These are phyloP conservation scores for Pelagia noctiluca DNA, from an alignment of 30 jellyfish, hydroid and myxozoan species.

Conservation along the genomic window DNA sequence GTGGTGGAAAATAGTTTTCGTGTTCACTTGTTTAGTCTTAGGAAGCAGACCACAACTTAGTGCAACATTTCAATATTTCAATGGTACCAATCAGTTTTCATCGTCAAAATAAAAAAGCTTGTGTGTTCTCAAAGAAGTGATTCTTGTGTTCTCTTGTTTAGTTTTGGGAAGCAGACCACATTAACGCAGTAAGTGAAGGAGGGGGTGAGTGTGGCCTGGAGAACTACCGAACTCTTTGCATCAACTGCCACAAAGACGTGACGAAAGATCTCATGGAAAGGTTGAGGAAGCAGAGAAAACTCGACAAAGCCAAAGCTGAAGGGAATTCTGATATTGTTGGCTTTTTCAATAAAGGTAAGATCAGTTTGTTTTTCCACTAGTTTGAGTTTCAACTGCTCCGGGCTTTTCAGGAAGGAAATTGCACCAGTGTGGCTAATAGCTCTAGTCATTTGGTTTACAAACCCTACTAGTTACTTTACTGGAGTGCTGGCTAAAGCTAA, in stretches of 20 bases:
- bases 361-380: neutral
- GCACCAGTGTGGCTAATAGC: no score
- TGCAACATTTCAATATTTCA: no score
- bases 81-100: no score
- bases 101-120: no score
- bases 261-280: slow-evolving; percentile 67
- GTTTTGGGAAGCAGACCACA: slow-evolving; percentile 97
- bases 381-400: neutral
- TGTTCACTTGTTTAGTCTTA: no score
- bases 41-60: no score
- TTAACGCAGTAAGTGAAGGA: slow-evolving; percentile 87
- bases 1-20: no score
- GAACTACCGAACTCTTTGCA: slow-evolving; percentile 85
- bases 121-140: no score
- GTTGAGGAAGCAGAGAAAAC: slow-evolving; percentile 22
- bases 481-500: no score
- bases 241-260: slow-evolving; percentile 83
- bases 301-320: slow-evolving; percentile 50
- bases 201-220: slow-evolving; percentile 96
- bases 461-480: no score
- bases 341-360: neutral
- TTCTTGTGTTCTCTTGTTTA: slow-evolving; percentile 28
- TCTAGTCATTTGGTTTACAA: no score
- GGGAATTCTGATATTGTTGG: slow-evolving; percentile 46
- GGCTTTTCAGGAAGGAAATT: neutral